These are phyloP conservation scores for Acrocephalus scirpaceus DNA, from an alignment of 2,797 vertebrate species.

Conservation along the genomic window DNA sequence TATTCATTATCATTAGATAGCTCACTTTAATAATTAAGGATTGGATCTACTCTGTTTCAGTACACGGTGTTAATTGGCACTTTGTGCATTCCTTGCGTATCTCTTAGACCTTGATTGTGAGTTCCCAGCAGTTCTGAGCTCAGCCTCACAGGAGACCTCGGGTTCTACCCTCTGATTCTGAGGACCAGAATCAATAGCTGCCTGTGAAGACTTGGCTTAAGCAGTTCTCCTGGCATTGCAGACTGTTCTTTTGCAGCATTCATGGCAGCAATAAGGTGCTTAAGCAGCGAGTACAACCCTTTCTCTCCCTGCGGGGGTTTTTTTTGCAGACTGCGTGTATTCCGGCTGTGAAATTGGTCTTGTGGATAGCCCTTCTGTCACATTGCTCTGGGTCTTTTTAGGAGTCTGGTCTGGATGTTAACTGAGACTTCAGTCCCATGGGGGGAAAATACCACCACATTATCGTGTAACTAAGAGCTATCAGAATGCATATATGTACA, in stretches of 20 bases:
- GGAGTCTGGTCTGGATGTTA: not conserved
- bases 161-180: not conserved
- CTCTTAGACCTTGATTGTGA: not conserved
- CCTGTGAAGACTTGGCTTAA: not conserved
- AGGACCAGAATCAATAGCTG: not conserved
- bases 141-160: not conserved
- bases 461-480: not conserved
- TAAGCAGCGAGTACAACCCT: not conserved
- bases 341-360: not conserved
- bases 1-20: not conserved
- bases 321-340: not conserved
- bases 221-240: not conserved
- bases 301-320: not conserved
- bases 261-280: not conserved
- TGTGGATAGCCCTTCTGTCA: not conserved
- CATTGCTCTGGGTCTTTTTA: not conserved
- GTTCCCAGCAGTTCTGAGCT: not conserved
- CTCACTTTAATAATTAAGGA: not conserved
- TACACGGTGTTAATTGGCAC: not conserved
- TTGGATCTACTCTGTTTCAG: not conserved
- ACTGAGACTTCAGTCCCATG: not conserved
- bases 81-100: not conserved
- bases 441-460: not conserved
- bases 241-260: not conserved
- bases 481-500: accelerated